Conservation (phyloP, 2,797 vertebrate genomes). For the Protonibea diacanthus region DNA sequence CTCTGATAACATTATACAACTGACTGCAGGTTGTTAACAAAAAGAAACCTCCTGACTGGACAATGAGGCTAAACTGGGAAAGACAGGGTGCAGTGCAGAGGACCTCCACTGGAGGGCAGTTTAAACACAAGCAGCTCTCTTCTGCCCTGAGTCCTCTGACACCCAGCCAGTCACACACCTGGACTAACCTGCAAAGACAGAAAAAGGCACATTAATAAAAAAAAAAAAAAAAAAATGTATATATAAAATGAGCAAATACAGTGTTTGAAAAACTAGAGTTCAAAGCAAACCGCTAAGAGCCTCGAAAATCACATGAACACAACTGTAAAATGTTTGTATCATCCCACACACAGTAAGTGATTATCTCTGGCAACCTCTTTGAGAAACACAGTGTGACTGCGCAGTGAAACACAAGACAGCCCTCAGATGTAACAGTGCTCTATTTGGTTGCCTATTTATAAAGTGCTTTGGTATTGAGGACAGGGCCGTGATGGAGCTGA, state of each 20-base stretch:
- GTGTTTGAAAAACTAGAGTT: neutral
- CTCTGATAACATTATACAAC: neutral
- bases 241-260: neutral
- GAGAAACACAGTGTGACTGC: constrained; percentile 4
- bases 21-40: neutral
- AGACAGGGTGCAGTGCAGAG: constrained; percentile 1
- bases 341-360: neutral
- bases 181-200: constrained; percentile 46
- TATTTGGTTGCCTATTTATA: constrained; percentile 69
- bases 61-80: neutral
- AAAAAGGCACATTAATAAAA: neutral
- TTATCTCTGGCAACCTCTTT: constrained; percentile 7
- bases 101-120: constrained; percentile 54
- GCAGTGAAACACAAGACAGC: constrained; percentile 39
- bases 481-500: constrained; percentile 69
- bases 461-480: constrained; percentile 70
- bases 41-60: constrained; percentile 5
- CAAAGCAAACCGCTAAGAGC: neutral
- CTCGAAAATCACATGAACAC: neutral
- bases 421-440: constrained; percentile 58
- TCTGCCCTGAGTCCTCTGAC: neutral
- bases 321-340: neutral
- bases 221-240: neutral
- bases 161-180: constrained; percentile 12
- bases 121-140: neutral